phyloP scores from a whole-genome alignment of 2,113 vertebrate genomes.

The Menura novaehollandiae region DNA sequence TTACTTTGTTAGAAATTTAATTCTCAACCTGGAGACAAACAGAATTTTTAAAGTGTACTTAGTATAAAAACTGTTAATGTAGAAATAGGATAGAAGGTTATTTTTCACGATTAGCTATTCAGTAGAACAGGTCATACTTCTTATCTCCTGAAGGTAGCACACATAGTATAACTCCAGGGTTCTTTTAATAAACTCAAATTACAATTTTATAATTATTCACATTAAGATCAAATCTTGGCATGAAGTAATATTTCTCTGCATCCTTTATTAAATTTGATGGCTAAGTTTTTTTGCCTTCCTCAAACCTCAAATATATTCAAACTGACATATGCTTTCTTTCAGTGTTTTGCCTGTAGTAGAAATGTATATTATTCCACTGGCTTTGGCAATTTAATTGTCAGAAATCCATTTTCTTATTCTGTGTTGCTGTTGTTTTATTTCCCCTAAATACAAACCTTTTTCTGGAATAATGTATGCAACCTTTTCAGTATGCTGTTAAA shows the following conservation, averaged over 20 bases:
- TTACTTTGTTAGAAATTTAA: neutral
- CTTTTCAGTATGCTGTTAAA: neutral
- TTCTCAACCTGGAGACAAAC: neutral
- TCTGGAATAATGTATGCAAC: neutral
- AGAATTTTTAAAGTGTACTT: neutral
- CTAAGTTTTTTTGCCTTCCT: neutral
- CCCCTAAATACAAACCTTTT: neutral
- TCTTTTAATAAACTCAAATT: neutral
- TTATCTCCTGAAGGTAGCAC: neutral
- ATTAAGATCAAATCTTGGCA: neutral
- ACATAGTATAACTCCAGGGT: neutral
- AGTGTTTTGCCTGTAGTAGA: neutral
- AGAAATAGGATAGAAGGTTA: neutral
- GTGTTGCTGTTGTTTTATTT: neutral
- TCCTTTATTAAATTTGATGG: neutral
- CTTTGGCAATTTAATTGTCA: neutral
- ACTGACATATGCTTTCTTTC: neutral
- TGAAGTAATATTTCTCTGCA: neutral
- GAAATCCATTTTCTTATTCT: neutral
- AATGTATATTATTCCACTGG: neutral
- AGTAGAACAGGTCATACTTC: neutral
- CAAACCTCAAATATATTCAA: neutral
- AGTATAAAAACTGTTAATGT: neutral
- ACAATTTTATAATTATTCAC: neutral
- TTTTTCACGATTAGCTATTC: neutral